Evolutionary conservation across 2,797 vertebrate species (phyloP).

Genomic region (Pipistrellus pygmaeus): DNA sequence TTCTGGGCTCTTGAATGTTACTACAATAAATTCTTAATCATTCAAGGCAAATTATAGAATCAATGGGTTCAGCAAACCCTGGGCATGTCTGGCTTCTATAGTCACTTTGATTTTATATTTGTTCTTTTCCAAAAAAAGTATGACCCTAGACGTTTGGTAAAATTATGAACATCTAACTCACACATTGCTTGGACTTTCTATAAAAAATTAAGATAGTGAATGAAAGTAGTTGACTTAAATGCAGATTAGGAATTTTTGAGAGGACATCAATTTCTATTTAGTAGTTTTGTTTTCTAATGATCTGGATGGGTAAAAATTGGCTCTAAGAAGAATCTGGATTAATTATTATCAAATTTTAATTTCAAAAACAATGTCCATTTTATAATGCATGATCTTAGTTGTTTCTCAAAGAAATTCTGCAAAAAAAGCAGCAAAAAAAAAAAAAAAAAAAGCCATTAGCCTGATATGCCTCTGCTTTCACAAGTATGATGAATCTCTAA

Average conservation of each 20-base stretch:
- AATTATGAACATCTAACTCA: background rate
- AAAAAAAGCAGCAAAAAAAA: background rate
- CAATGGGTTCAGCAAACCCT: background rate
- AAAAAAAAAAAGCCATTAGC: background rate
- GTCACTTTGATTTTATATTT: slow-evolving; percentile 31
- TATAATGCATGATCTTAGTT: background rate
- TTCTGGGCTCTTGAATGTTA: background rate
- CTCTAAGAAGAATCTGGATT: background rate
- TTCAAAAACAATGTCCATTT: slow-evolving; percentile 13
- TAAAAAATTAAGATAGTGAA: background rate
- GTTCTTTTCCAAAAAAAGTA: background rate
- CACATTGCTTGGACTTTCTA: background rate
- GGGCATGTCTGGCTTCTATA: background rate
- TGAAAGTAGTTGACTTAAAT: background rate
- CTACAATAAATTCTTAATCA: background rate
- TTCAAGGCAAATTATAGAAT: slow-evolving; percentile 4
- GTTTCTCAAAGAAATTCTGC: background rate
- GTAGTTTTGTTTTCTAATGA: background rate
- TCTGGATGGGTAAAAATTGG: background rate
- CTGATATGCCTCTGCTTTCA: background rate
- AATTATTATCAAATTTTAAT: background rate
- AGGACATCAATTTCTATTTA: background rate
- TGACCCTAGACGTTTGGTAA: background rate
- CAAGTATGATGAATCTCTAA: background rate
- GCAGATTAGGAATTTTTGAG: background rate